phyloP scores from a whole-genome alignment of 2,797 vertebrate species.

The Bovichtus variegatus region DNA sequence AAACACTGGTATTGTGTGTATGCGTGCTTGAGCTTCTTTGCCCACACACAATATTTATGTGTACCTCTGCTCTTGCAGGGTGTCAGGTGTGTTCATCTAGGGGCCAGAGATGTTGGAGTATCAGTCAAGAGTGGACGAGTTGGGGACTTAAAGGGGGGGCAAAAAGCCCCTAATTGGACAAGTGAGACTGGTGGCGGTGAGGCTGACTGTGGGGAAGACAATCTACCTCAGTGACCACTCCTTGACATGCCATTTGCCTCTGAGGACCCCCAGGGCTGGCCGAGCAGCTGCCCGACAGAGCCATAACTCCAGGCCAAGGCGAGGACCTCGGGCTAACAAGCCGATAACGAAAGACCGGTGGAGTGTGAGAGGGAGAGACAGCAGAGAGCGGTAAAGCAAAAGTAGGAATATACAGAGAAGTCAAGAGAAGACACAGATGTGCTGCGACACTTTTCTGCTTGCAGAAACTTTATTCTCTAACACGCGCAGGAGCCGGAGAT shows the following conservation, averaged over 20 bases:
- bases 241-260: constrained; percentile 85
- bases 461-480: constrained; percentile 71
- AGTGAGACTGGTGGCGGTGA: constrained; percentile 67
- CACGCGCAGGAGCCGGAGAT: constrained; percentile 56
- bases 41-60: constrained; percentile 38
- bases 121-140: constrained; percentile 64
- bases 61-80: constrained; percentile 46
- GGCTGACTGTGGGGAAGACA: constrained; percentile 60
- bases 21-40: constrained; percentile 36
- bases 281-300: constrained; percentile 79
- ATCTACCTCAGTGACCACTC: constrained; percentile 81
- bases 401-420: constrained; percentile 63
- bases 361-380: constrained; percentile 55
- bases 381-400: constrained; percentile 49
- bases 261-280: constrained; percentile 81
- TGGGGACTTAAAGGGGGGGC: constrained; percentile 69
- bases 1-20: background rate
- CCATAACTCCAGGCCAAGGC: constrained; percentile 77
- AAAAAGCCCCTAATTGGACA: constrained; percentile 84
- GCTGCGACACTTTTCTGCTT: constrained; percentile 62
- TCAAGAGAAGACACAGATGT: constrained; percentile 66
- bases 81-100: constrained; percentile 70
- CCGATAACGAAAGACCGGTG: constrained; percentile 59
- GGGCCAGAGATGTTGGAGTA: constrained; percentile 58
- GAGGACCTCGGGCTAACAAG: constrained; percentile 80